Percentiles rank a stretch among this genome's conserved stretches.
phyloP scores from a whole-genome alignment of 2,888 invertebrate species.

The Callinectes sapidus region DNA sequence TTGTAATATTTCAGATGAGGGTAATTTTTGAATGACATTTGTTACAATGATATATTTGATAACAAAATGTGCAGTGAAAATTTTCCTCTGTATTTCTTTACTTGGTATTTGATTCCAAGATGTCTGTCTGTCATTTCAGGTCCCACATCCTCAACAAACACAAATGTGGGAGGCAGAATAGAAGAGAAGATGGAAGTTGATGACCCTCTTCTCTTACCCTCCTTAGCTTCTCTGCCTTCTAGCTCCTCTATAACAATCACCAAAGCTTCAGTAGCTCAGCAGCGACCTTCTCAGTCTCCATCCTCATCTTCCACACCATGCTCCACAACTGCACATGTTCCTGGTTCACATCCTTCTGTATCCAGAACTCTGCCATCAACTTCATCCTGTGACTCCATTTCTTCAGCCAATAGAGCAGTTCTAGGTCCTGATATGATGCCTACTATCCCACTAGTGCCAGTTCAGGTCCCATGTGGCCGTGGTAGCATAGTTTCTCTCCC shows the following conservation, averaged over 20 bases:
- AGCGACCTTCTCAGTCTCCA: constrained; percentile 55
- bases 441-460: constrained; percentile 71
- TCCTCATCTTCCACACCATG: constrained; percentile 62
- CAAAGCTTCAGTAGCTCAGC: constrained; percentile 58
- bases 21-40: too few relatives aligned
- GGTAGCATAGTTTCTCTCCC: constrained; percentile 59
- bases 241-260: constrained; percentile 63
- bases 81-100: background rate
- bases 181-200: constrained; percentile 65
- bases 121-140: constrained; percentile 41
- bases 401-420: constrained; percentile 36
- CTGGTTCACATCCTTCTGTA: background rate
- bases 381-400: constrained; percentile 14
- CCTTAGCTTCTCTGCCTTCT: constrained; percentile 55
- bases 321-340: constrained; percentile 33
- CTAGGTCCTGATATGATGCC: constrained; percentile 72
- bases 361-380: constrained; percentile 45
- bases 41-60: background rate
- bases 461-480: constrained; percentile 66
- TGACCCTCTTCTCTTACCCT: constrained; percentile 53
- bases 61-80: background rate
- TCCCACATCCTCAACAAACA: constrained; percentile 48
- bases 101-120: background rate
- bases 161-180: constrained; percentile 41
- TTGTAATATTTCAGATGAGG: too few relatives aligned